Evolutionary conservation across 53 echinoderm and acorn worm species (phyloP).

Genomic region (Holothuria leucospilota): DNA sequence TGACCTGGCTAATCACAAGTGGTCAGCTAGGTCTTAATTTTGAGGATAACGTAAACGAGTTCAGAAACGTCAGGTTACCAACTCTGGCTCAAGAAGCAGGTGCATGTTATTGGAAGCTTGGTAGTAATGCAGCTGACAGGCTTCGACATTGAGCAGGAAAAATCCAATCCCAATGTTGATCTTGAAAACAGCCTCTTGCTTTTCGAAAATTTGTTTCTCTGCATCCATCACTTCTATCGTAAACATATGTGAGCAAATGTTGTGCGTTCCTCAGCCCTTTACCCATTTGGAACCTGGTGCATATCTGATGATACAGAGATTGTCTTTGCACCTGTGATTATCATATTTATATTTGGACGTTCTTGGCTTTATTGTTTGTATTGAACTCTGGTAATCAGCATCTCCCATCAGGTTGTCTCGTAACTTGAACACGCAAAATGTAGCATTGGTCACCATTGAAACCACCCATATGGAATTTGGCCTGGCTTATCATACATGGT

Average conservation of each 20-base stretch:
- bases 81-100: neutral
- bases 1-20: neutral
- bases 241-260: neutral
- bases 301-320: no score
- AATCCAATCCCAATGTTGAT: conserved; percentile 52
- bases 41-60: neutral
- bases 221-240: neutral
- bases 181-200: conserved; percentile 12
- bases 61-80: conserved; percentile 30
- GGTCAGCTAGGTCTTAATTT: conserved; percentile 9
- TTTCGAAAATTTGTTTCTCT: neutral
- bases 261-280: no score
- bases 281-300: no score
- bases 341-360: neutral
- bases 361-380: neutral
- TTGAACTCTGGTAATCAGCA: conserved; percentile 15
- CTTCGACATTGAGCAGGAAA: conserved; percentile 48
- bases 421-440: conserved; percentile 42
- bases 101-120: conserved; percentile 47
- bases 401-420: no score
- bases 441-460: conserved; percentile 22
- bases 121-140: conserved; percentile 46
- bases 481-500: no score
- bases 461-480: no score
- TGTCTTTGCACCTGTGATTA: neutral